Conservation (phyloP, 35 echinoderm and acorn worm species). For the Holothuria glaberrima region DNA sequence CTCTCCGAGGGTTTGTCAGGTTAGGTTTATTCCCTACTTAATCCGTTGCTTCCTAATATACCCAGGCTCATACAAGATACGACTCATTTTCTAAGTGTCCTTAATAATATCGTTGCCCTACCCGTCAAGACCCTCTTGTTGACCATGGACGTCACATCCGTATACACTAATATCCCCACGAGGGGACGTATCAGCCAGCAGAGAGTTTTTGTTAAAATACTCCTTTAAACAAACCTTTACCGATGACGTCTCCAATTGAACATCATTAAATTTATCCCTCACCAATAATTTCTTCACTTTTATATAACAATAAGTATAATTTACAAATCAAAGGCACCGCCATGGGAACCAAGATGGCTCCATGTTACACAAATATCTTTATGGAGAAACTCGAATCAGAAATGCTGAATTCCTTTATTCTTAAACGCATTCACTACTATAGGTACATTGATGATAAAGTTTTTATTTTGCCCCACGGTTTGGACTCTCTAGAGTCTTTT, state of each 20-base stretch:
- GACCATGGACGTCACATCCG: too few relatives aligned
- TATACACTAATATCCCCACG: too few relatives aligned
- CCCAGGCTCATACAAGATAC: too few relatives aligned
- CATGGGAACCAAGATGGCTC: slow-evolving; percentile 36
- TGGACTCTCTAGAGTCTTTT: too few relatives aligned
- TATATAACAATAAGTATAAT: neutral
- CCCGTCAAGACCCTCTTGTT: neutral
- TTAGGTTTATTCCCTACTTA: neutral
- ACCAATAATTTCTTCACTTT: slow-evolving; percentile 11
- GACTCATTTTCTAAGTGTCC: too few relatives aligned
- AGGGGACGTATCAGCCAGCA: too few relatives aligned
- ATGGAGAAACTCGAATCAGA: too few relatives aligned
- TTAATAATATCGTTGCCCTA: neutral
- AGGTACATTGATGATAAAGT: too few relatives aligned
- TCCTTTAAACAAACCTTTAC: too few relatives aligned
- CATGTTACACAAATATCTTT: neutral
- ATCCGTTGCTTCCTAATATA: too few relatives aligned
- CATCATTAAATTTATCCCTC: neutral
- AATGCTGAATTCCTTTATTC: too few relatives aligned
- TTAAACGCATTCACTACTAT: neutral
- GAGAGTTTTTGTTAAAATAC: neutral
- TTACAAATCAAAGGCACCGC: neutral
- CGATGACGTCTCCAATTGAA: too few relatives aligned
- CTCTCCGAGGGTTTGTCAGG: neutral
- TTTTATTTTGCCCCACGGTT: neutral